Evolutionary conservation across 2,797 vertebrate species (phyloP).

Genomic region (Phrynocephalus vlangalii): DNA sequence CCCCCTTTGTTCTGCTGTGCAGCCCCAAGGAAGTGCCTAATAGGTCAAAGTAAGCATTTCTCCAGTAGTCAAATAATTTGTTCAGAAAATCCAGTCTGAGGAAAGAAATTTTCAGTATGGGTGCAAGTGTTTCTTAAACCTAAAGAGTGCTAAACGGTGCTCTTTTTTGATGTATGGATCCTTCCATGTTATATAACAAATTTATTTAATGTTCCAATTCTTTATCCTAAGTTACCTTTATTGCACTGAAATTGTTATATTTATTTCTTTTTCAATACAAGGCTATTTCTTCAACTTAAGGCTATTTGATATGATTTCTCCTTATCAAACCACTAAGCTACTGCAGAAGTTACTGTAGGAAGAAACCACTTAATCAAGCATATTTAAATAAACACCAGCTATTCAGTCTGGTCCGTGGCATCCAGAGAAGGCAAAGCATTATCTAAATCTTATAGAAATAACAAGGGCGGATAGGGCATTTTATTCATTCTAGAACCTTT

Average conservation of each 20-base stretch:
- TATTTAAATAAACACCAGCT: not conserved
- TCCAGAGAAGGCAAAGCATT: not conserved
- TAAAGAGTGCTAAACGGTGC: not conserved
- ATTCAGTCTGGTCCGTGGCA: not conserved
- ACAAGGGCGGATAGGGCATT: not conserved
- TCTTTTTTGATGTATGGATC: not conserved
- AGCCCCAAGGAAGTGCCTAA: not conserved
- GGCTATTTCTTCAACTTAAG: not conserved
- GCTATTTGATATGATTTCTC: not conserved
- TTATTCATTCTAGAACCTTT: not conserved
- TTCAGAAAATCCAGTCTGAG: not conserved
- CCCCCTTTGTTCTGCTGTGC: not conserved
- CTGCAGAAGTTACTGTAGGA: not conserved
- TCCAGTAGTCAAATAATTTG: not conserved
- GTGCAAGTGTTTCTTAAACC: not conserved
- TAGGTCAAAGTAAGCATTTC: not conserved
- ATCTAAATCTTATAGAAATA: not conserved
- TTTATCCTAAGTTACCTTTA: not conserved
- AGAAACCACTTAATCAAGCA: not conserved
- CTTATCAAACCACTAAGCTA: not conserved
- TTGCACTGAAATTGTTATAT: not conserved
- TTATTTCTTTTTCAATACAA: not conserved
- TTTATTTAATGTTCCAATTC: slow-evolving; percentile 9
- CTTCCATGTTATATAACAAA: not conserved
- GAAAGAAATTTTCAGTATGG: slow-evolving; percentile 34